Evolutionary conservation across 1,140 invertebrate genomes (phyloP), one percentile per base, ranked within the genome.

Genomic region (Dolichoris vasculosae): DNA sequence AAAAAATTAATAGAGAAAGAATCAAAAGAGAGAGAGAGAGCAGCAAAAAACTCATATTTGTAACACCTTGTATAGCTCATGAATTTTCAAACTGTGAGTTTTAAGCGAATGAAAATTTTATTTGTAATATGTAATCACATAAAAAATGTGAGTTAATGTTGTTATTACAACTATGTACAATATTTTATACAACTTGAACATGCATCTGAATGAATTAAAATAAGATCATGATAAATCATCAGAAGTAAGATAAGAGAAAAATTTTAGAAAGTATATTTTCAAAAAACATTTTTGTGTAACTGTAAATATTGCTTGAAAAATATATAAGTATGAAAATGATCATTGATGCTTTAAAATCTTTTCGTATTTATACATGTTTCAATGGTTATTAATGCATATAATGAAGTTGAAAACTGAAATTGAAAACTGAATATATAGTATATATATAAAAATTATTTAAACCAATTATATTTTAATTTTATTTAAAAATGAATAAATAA

Each of bases 71-170:
- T 38, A 55, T 55, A 55, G 40, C 32, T 35, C 51, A 55, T 63
- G 35, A 63, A 79, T 79, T 63, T 32, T 38, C 51, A 63, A 79
- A 63, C 35, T 32, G 51, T 35, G n/a, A 48, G 77, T 64, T 79
- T 55, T 40, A 32, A 30, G 55, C 32, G 17, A 38, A 38, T 30
- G 23, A 30, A 64, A 64, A 30, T 32, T 64, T 64, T 3, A 64
- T 64, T 30, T 64, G 9, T 32, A 30, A 64, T 64, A 64, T 15
- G 63, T 64, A 30, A 32, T 4, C 7, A 64, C 32, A 64, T 30
- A 64, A 30, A 32, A 30, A 30, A 64, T 32, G 30, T 15, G 63
- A 64, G 26, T 64, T 15, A 64, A 64, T 4, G n/a, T 64, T 26
- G 63, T 64, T 64, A 64, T 26, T 64, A 43, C n/a, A 32, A 43